phyloP scores from a whole-genome alignment of 1,140 invertebrate species.

The Mya arenaria region DNA sequence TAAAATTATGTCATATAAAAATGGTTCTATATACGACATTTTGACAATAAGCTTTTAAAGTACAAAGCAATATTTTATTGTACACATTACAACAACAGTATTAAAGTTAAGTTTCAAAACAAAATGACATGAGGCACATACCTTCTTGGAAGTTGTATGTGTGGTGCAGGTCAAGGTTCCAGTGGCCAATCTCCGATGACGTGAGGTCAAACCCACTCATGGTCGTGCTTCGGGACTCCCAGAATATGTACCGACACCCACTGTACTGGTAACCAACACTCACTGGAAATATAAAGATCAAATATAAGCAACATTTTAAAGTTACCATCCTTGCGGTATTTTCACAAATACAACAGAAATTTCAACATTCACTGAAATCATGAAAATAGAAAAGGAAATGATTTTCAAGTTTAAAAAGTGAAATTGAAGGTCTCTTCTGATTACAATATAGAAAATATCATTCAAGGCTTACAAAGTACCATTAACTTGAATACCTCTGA shows the following conservation, averaged over 20 bases:
- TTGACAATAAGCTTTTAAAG: no score
- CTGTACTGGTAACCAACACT: conserved; percentile 98
- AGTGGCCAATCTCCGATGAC: conserved; percentile 97
- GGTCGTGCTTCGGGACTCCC: conserved; percentile 97
- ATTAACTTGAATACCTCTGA: conserved; percentile 81
- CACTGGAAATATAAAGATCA: conserved; percentile 89
- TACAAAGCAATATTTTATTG: no score
- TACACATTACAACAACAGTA: background rate
- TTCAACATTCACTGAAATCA: no score
- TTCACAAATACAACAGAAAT: no score
- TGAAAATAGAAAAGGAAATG: no score
- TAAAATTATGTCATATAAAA: no score
- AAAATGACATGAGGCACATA: conserved; percentile 50
- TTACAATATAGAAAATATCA: no score
- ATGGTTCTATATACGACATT: no score
- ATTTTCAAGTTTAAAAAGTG: background rate
- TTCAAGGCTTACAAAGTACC: no score
- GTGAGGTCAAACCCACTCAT: conserved; percentile 97
- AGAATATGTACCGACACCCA: conserved; percentile 95
- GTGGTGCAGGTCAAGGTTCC: conserved; percentile 99
- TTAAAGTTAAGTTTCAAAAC: background rate
- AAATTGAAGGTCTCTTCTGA: no score
- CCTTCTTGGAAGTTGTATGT: conserved; percentile 98
- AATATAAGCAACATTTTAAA: no score
- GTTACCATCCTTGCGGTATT: no score